Base-by-base conservation (phyloP, 2,888 invertebrate genomes). In the Thera obeliscata region DNA sequence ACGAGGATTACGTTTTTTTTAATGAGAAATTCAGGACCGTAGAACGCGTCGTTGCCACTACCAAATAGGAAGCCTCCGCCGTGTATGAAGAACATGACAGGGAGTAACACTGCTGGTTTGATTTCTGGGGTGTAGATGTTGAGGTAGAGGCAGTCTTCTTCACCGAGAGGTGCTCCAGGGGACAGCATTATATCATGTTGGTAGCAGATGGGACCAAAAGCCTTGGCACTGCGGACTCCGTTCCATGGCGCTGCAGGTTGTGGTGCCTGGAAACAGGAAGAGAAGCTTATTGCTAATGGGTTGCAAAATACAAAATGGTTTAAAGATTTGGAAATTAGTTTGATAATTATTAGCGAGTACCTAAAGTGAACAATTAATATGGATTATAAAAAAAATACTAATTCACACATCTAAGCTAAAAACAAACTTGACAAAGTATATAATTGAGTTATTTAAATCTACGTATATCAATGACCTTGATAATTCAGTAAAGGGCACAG, bases 51-150 rank as follows among this genome's bases (percentile, higher is more conserved):
- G 63, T 86, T 81, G 5, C 90, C 89, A 66, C 85, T 87, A 7
- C 91, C 91, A 59, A 61, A 71, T 1, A 70, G 0, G 12, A 84
- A 90, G 0, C 81, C 91, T 8, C 90, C 91, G 0, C 89, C 90
- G 41, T 91, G 89, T 35, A 91, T 88, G 79, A 81, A 91, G 3
- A 91, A 76, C 91, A 91, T 89, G 2, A 91, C 91, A 0, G 91
- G 86, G 2, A 85, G 62, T 0, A 75, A 79, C 2, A 71, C 73
- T 0, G 49, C 35, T 0, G 86, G 84, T 4, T 78, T 79, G 0
- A 86, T 6, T 2, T 85, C 66, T 41, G 91, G 90, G 2, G 87
- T 83, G 68, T 91, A 92, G 2, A 93, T 87, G 63, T 93, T 93
- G 0, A 93, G 77, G 64, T 87, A 92, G 2, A 93, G 77, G 57